Percentiles rank a stretch among this genome's conserved stretches.
Evolutionary conservation across 2,888 invertebrate species (phyloP).

Genomic region (Spodoptera littoralis): DNA sequence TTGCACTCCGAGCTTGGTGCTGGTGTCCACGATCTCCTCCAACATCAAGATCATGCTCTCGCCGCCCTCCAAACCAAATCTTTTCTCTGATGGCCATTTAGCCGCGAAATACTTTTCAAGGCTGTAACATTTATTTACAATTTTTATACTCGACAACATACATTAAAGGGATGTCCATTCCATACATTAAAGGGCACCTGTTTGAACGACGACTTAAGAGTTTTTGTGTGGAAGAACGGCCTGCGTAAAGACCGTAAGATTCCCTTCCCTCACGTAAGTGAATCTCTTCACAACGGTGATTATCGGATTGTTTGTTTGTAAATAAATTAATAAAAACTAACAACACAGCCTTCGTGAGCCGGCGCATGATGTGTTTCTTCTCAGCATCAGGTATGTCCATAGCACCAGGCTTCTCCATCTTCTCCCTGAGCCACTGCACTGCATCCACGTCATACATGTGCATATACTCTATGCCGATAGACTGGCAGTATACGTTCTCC

Average conservation of each 20-base stretch:
- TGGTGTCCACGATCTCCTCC: constrained; percentile 92
- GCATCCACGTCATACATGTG: constrained; percentile 92
- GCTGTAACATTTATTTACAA: constrained; percentile 61
- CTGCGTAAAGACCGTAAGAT: too few relatives aligned
- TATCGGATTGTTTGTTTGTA: too few relatives aligned
- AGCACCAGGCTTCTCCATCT: constrained; percentile 90
- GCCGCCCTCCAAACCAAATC: constrained; percentile 94
- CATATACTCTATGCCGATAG: constrained; percentile 94
- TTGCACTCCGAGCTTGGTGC: constrained; percentile 91
- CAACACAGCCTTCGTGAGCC: constrained; percentile 91
- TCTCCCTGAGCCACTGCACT: constrained; percentile 91
- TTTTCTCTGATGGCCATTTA: constrained; percentile 94
- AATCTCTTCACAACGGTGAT: too few relatives aligned
- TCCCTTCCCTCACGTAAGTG: too few relatives aligned
- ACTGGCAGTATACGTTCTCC: constrained; percentile 91
- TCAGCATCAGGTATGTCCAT: constrained; percentile 89
- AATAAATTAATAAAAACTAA: constrained; percentile 61
- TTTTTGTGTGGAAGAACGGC: too few relatives aligned
- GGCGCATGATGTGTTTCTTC: constrained; percentile 91
- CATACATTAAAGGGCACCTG: too few relatives aligned
- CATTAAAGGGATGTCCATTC: too few relatives aligned
- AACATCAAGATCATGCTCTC: constrained; percentile 93
- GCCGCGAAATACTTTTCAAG: constrained; percentile 93
- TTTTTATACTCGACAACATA: too few relatives aligned
- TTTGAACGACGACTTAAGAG: too few relatives aligned